Conservation (phyloP, 2,113 vertebrate genomes). For the Elephantulus edwardii region DNA sequence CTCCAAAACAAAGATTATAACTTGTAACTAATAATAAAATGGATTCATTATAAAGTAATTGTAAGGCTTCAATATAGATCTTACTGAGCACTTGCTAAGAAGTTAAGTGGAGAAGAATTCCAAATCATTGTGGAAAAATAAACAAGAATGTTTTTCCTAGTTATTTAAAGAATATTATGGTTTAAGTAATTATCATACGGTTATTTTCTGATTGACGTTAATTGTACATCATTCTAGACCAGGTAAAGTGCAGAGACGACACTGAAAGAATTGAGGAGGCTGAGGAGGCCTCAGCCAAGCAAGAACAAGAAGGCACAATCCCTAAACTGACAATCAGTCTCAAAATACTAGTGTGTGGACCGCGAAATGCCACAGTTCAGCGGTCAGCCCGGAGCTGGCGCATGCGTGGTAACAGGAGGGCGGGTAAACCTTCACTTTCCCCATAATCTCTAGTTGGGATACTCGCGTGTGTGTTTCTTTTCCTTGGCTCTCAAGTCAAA, state of each 20-base stretch:
- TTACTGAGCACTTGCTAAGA: neutral
- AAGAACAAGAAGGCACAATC: neutral
- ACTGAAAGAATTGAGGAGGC: neutral
- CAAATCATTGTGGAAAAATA: neutral
- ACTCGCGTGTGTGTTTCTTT: constrained; percentile 48
- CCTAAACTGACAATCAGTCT: neutral
- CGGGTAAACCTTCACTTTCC: constrained; percentile 65
- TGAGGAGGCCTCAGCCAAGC: neutral
- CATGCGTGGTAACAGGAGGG: constrained; percentile 45
- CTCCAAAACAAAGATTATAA: no score
- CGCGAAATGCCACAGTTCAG: neutral
- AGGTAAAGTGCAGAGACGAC: neutral
- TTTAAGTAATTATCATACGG: neutral
- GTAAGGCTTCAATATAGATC: neutral
- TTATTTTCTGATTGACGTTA: neutral
- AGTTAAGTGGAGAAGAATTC: neutral
- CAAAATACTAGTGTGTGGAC: constrained; percentile 19
- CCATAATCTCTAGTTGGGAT: constrained; percentile 59
- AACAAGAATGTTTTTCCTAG: neutral
- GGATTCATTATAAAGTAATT: neutral
- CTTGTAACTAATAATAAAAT: neutral
- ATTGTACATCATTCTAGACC: neutral
- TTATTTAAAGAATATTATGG: neutral
- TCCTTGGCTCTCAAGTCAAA: constrained; percentile 75
- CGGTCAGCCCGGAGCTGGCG: constrained; percentile 15